Conservation (phyloP, 2,888 invertebrate species). For the Cantharis flavilabris region DNA sequence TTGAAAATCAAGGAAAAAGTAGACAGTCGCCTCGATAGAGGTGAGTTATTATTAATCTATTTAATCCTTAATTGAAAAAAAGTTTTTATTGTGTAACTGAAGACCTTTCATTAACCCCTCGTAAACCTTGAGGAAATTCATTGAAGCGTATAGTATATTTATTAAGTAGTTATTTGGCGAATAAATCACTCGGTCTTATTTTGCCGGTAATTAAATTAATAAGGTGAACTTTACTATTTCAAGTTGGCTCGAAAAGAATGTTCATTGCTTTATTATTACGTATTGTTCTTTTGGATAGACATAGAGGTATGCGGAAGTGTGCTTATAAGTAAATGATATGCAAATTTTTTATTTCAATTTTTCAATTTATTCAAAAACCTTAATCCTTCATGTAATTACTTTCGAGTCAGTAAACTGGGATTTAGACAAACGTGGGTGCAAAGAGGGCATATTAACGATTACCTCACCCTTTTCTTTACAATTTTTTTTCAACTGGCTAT, state of each 20-base stretch:
- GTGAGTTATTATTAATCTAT: conserved; percentile 47
- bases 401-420: not conserved
- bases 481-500: not conserved
- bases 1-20: conserved; percentile 82
- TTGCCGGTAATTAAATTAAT: not conserved
- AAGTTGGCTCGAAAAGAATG: not conserved
- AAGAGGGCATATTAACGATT: not conserved
- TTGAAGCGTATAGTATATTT: not conserved
- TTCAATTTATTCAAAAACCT: not conserved
- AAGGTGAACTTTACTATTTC: not conserved
- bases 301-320: not conserved
- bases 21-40: conserved; percentile 77
- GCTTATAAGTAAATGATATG: not conserved
- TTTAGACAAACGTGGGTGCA: not conserved
- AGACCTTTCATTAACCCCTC: not conserved
- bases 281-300: not conserved
- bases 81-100: not conserved
- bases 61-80: not conserved
- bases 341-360: too few species aligned
- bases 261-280: not conserved
- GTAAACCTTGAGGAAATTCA: not conserved
- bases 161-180: not conserved
- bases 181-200: not conserved
- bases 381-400: not conserved
- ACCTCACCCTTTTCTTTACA: not conserved